These are phyloP conservation scores for Pandemis heparana DNA, from an alignment of 2,888 invertebrate genomes.

Conservation along the genomic window DNA sequence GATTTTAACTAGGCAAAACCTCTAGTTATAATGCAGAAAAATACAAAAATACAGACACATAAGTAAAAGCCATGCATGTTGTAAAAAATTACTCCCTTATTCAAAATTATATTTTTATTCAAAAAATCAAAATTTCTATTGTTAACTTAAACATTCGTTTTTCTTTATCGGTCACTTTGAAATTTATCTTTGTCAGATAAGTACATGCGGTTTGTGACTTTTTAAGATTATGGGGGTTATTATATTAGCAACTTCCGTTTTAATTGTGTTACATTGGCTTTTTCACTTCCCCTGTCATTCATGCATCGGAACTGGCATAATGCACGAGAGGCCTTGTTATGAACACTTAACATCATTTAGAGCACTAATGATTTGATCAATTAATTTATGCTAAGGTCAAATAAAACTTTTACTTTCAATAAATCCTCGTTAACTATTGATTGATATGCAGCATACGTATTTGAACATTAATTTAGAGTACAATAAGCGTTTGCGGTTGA, in stretches of 20 bases:
- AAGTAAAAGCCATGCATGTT: too few species aligned
- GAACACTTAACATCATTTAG: conserved; percentile 31
- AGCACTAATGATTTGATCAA: conserved; percentile 37
- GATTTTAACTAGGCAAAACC: too few species aligned
- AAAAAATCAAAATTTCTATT: too few species aligned
- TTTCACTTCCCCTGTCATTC: neutral
- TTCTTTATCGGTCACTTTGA: too few species aligned
- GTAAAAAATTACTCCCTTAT: too few species aligned
- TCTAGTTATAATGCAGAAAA: too few species aligned
- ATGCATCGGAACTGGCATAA: neutral
- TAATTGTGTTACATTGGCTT: neutral
- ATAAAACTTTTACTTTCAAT: conserved; percentile 40
- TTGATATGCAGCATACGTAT: conserved; percentile 32
- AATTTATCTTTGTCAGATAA: too few species aligned
- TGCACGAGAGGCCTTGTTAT: conserved; percentile 16
- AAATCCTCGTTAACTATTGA: conserved; percentile 33
- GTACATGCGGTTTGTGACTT: too few species aligned
- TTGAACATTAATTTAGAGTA: conserved; percentile 35
- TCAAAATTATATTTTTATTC: too few species aligned
- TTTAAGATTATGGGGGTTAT: neutral
- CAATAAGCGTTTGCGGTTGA: conserved; percentile 30
- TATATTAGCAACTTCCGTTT: neutral
- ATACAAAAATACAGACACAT: too few species aligned
- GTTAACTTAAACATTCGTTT: too few species aligned
- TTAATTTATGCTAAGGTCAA: conserved; percentile 38